phyloP scores from a whole-genome alignment of 92 coral and sea anemone genomes.

The Bergia puertoricense region DNA sequence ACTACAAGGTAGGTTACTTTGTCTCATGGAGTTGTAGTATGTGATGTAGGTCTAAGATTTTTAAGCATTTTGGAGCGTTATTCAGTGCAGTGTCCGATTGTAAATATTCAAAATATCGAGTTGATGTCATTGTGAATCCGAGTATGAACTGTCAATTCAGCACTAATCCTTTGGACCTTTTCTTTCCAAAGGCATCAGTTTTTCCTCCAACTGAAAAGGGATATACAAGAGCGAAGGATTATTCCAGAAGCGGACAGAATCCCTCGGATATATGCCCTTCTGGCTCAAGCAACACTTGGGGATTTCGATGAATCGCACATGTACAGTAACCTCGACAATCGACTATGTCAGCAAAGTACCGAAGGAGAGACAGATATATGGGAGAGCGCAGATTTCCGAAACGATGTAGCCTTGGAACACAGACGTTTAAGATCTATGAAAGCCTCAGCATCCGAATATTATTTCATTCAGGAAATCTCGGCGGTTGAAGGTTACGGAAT shows the following conservation, averaged over 20 bases:
- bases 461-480: slow-evolving; percentile 87
- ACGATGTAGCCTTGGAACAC: slow-evolving; percentile 75
- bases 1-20: slow-evolving; percentile 73
- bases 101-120: slow-evolving; percentile 16
- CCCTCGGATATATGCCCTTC: slow-evolving; percentile 70
- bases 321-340: slow-evolving; percentile 60
- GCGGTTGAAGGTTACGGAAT: slow-evolving; percentile 83
- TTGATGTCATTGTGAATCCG: slow-evolving; percentile 29
- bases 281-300: slow-evolving; percentile 93
- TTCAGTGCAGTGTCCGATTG: not conserved
- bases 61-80: not conserved
- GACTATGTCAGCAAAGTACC: slow-evolving; percentile 33
- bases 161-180: slow-evolving; percentile 22
- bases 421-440: slow-evolving; percentile 72
- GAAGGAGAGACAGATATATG: slow-evolving; percentile 60
- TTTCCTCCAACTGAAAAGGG: slow-evolving; percentile 83
- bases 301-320: slow-evolving; percentile 73
- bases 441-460: slow-evolving; percentile 81
- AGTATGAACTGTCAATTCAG: slow-evolving; percentile 55
- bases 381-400: slow-evolving; percentile 73
- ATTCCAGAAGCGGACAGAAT: slow-evolving; percentile 66
- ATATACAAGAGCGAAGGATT: slow-evolving; percentile 70
- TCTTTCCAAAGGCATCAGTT: slow-evolving; percentile 82
- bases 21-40: not conserved
- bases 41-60: not conserved